These are phyloP conservation scores for Bombus haemorrhoidalis DNA, from an alignment of 1,140 invertebrate species.

Conservation along the genomic window DNA sequence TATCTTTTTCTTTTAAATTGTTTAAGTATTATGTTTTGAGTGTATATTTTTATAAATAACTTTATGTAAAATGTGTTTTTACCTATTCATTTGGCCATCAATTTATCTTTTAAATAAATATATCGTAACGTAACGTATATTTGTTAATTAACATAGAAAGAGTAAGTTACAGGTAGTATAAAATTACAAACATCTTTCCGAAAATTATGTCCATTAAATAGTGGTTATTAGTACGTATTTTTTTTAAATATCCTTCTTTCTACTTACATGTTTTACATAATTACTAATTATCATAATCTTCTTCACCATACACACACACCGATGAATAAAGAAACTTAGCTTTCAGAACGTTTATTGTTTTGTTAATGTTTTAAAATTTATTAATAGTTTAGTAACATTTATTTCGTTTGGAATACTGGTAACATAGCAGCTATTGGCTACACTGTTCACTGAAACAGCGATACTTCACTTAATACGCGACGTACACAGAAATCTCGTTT, in stretches of 20 bases:
- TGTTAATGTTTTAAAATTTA: not conserved
- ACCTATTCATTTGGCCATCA: not conserved
- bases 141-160: not conserved
- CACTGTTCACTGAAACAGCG: constrained; percentile 2
- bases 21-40: not conserved
- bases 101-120: not conserved
- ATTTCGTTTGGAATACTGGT: not conserved
- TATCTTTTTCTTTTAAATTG: too few relatives aligned
- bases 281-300: too few relatives aligned
- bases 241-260: too few relatives aligned
- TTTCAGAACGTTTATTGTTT: not conserved
- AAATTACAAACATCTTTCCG: too few relatives aligned
- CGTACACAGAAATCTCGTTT: constrained; percentile 44
- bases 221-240: too few relatives aligned
- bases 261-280: not conserved
- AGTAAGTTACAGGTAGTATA: too few relatives aligned
- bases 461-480: constrained; percentile 39
- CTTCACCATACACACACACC: too few relatives aligned
- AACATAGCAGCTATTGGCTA: constrained; percentile 32
- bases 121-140: not conserved
- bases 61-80: not conserved
- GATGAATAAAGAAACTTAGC: not conserved
- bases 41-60: not conserved
- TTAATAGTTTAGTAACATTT: not conserved
- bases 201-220: too few relatives aligned